Percentiles rank a stretch among this genome's conserved stretches.
These are phyloP conservation scores for Tinamus major DNA, from an alignment of 2,797 vertebrate genomes.

Conservation along the genomic window DNA sequence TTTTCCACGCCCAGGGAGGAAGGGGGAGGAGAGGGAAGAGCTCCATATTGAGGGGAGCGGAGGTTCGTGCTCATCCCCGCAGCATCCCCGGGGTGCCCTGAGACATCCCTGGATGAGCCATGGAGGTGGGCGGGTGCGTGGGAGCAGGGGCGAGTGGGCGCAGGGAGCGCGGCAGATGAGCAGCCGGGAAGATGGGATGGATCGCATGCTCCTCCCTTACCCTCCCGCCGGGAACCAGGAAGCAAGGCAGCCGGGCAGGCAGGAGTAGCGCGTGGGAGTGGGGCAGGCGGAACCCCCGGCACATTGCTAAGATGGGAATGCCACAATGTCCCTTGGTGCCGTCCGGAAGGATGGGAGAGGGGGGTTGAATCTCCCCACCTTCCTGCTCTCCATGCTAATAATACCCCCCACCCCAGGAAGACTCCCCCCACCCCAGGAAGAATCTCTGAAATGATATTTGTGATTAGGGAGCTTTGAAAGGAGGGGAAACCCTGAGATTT, in stretches of 20 bases:
- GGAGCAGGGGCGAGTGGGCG: slow-evolving; percentile 13
- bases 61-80: neutral
- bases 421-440: neutral
- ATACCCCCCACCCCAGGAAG: neutral
- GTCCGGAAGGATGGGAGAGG: too few relatives aligned
- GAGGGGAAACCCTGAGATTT: neutral
- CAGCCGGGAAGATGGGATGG: neutral
- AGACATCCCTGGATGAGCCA: slow-evolving; percentile 7
- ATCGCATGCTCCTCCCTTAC: neutral
- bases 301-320: neutral
- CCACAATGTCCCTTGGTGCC: too few relatives aligned
- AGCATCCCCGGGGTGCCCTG: neutral
- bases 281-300: neutral
- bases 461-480: neutral
- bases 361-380: neutral
- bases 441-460: neutral
- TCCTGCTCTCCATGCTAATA: neutral
- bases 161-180: neutral
- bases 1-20: neutral
- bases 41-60: neutral
- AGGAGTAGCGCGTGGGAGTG: neutral
- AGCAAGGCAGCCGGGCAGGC: neutral
- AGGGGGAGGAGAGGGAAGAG: neutral
- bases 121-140: neutral
- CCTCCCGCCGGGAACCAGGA: neutral